These are phyloP conservation scores for Gerosis bhagava DNA, from an alignment of 2,888 invertebrate genomes.

Conservation along the genomic window DNA sequence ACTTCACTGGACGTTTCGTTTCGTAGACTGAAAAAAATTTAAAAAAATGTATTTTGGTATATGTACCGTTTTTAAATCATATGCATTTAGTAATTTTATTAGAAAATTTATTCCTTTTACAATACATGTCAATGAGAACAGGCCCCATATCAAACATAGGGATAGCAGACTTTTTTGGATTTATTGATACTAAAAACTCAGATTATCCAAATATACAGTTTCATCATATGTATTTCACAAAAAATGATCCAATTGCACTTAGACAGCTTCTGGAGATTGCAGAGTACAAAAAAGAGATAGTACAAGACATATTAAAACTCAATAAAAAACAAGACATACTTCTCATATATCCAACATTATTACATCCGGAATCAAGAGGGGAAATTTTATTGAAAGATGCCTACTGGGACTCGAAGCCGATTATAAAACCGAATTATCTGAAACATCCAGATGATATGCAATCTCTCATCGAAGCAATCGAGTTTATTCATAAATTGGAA, in stretches of 20 bases:
- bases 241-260: constrained; percentile 44
- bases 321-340: constrained; percentile 54
- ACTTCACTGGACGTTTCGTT: too few species aligned
- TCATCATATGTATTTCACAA: constrained; percentile 53
- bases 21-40: too few species aligned
- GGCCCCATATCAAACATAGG: constrained; percentile 71
- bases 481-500: constrained; percentile 55
- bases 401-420: constrained; percentile 67
- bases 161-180: constrained; percentile 70
- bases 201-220: constrained; percentile 78
- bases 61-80: too few species aligned
- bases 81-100: too few species aligned
- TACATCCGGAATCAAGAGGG: constrained; percentile 80
- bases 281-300: constrained; percentile 48
- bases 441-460: constrained; percentile 75
- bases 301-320: constrained; percentile 41
- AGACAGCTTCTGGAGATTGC: constrained; percentile 41
- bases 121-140: constrained; percentile 71
- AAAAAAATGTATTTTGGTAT: too few species aligned
- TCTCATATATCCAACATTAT: constrained; percentile 55
- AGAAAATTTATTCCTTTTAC: too few species aligned
- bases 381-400: constrained; percentile 76
- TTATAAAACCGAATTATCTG: constrained; percentile 84
- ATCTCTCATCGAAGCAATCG: constrained; percentile 61
- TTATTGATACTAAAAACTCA: constrained; percentile 67